These are phyloP conservation scores for Brachypalpus laphriformis DNA, from an alignment of 2,888 invertebrate species.

Conservation along the genomic window DNA sequence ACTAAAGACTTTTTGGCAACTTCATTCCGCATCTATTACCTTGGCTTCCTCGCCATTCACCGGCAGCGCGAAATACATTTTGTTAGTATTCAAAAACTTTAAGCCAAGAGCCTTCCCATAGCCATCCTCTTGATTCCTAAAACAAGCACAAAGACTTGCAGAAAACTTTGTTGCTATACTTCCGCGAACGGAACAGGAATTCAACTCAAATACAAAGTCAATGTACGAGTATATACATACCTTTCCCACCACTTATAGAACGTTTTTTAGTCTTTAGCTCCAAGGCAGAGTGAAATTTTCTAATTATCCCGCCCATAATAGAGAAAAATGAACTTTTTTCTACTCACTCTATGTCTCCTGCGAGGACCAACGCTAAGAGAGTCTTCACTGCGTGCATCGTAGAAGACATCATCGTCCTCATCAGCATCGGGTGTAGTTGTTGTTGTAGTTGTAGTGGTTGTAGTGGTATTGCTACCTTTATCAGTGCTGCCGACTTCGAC, in stretches of 20 bases:
- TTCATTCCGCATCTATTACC: neutral
- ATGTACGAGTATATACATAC: neutral
- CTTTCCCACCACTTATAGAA: neutral
- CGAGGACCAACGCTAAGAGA: slow-evolving; percentile 75
- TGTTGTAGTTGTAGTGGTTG: slow-evolving; percentile 50
- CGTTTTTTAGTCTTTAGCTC: neutral
- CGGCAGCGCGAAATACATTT: neutral
- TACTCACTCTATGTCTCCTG: slow-evolving; percentile 56
- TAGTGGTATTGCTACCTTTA: slow-evolving; percentile 35
- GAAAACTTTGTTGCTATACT: slow-evolving; percentile 8
- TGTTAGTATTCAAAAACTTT: neutral
- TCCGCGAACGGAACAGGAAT: neutral
- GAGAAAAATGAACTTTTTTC: neutral
- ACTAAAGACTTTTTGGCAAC: neutral
- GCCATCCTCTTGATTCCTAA: slow-evolving; percentile 19
- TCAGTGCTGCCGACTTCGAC: slow-evolving; percentile 42
- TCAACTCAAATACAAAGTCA: neutral
- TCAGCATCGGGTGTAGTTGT: slow-evolving; percentile 73
- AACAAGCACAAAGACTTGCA: slow-evolving; percentile 13
- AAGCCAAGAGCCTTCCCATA: neutral
- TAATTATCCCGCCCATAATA: slow-evolving; percentile 40
- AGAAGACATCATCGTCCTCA: slow-evolving; percentile 81
- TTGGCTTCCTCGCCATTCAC: neutral
- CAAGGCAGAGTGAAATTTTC: slow-evolving; percentile 25
- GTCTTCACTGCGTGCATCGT: slow-evolving; percentile 81